These are phyloP conservation scores for Pantala flavescens DNA, from an alignment of 1,140 invertebrate genomes.

Conservation along the genomic window DNA sequence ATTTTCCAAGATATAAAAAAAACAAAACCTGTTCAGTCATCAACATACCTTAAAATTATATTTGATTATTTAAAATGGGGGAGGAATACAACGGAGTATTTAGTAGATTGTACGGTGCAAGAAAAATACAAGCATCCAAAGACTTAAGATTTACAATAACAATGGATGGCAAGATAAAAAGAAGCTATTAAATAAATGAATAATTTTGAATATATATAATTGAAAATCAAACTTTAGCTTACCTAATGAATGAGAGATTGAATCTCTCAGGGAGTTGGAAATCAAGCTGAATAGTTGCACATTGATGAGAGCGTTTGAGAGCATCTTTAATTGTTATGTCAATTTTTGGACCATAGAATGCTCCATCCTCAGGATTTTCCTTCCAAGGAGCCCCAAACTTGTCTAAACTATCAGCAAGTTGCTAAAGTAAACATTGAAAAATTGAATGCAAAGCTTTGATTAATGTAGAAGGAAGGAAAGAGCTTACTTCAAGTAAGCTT, in stretches of 20 bases:
- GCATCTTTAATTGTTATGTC: slow-evolving; percentile 97
- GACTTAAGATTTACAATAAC: too few relatives aligned
- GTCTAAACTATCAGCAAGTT: slow-evolving; percentile 75
- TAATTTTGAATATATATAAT: too few relatives aligned
- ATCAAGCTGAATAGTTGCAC: slow-evolving; percentile 97
- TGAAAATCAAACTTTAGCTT: slow-evolving; percentile 25
- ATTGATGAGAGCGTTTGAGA: slow-evolving; percentile 78
- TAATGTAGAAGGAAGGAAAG: too few relatives aligned
- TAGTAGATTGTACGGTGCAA: too few relatives aligned
- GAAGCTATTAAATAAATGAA: too few relatives aligned
- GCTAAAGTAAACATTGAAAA: slow-evolving; percentile 37
- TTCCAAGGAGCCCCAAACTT: slow-evolving; percentile 79
- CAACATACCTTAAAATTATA: too few relatives aligned
- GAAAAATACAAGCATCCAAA: too few relatives aligned
- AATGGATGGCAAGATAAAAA: too few relatives aligned
- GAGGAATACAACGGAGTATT: too few relatives aligned
- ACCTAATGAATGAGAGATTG: slow-evolving; percentile 74
- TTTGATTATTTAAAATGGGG: too few relatives aligned
- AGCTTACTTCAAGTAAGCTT: not conserved
- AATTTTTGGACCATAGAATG: slow-evolving; percentile 99
- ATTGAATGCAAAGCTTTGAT: not conserved
- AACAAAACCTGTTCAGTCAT: too few relatives aligned
- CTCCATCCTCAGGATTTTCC: slow-evolving; percentile 87
- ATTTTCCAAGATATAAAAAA: too few relatives aligned
- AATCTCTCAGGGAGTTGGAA: slow-evolving; percentile 93